phyloP scores from a whole-genome alignment of 2,888 invertebrate species.

The Melipona bicolor region DNA sequence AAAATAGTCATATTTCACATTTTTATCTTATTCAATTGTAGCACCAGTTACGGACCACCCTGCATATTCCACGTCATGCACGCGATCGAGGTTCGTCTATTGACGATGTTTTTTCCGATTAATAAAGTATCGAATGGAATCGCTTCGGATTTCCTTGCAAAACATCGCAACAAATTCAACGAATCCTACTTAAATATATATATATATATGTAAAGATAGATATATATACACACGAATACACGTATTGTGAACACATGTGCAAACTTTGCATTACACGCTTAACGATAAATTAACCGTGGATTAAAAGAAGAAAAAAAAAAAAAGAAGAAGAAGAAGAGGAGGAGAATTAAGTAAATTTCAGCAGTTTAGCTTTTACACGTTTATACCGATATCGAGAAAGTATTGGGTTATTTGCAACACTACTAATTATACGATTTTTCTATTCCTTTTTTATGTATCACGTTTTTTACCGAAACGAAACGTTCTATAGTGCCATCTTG shows the following conservation, averaged over 20 bases:
- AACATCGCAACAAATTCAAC: constrained; percentile 47
- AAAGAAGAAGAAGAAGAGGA: not conserved
- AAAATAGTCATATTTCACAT: too few species aligned
- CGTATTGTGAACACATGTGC: constrained; percentile 10
- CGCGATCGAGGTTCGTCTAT: not conserved
- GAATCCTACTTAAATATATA: constrained; percentile 48
- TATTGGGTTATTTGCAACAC: constrained; percentile 44
- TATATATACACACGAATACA: constrained; percentile 12
- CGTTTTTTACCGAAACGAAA: constrained; percentile 44
- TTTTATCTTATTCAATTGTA: too few species aligned
- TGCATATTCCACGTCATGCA: constrained; percentile 15
- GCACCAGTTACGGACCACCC: too few species aligned
- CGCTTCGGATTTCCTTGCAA: constrained; percentile 29
- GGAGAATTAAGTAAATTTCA: constrained; percentile 36
- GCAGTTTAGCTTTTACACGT: constrained; percentile 65
- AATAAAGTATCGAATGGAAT: constrained; percentile 21
- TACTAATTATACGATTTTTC: constrained; percentile 48
- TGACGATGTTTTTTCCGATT: constrained; percentile 5
- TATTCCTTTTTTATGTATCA: constrained; percentile 56
- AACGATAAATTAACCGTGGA: constrained; percentile 23
- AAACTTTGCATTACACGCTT: constrained; percentile 30
- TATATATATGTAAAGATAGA: not conserved
- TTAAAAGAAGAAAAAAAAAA: constrained; percentile 22
- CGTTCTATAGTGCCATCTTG: constrained; percentile 37
- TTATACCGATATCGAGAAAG: constrained; percentile 51